Percentiles rank a stretch among this genome's conserved stretches.
phyloP scores from a whole-genome alignment of 30 jellyfish, hydroid and myxozoan genomes.

The Rhopilema esculentum region DNA sequence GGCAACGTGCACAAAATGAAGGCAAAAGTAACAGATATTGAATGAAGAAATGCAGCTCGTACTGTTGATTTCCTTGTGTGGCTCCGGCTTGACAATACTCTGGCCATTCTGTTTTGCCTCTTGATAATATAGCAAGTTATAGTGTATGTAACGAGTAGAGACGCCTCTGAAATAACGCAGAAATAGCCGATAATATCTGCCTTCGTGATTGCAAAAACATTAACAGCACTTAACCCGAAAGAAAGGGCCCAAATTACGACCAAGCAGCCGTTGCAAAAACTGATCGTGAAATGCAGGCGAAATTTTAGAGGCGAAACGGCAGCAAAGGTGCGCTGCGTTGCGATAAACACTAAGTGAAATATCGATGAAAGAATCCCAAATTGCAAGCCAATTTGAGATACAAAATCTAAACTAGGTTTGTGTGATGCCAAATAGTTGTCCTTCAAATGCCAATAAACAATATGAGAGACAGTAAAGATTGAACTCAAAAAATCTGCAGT shows the following conservation, averaged over 20 bases:
- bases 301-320: constrained; percentile 13
- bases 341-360: constrained; percentile 22
- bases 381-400: constrained; percentile 9
- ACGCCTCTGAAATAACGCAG: background rate
- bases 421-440: background rate
- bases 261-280: background rate
- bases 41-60: background rate
- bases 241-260: constrained; percentile 13
- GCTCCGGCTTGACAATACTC: background rate
- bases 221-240: background rate
- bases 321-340: constrained; percentile 3
- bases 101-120: background rate
- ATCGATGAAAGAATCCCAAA: constrained; percentile 14
- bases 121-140: constrained; percentile 9
- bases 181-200: constrained; percentile 15
- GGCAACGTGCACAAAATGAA: constrained; percentile 34
- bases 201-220: background rate
- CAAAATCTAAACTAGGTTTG: background rate
- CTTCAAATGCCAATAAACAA: constrained; percentile 10
- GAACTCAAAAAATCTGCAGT: constrained; percentile 30
- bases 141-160: background rate
- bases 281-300: constrained; percentile 1
- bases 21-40: constrained; percentile 11
- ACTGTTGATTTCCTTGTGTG: background rate
- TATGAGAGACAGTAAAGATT: background rate